These are phyloP conservation scores for Phylloscopus trochilus DNA, from an alignment of 2,113 vertebrate genomes.

Conservation along the genomic window DNA sequence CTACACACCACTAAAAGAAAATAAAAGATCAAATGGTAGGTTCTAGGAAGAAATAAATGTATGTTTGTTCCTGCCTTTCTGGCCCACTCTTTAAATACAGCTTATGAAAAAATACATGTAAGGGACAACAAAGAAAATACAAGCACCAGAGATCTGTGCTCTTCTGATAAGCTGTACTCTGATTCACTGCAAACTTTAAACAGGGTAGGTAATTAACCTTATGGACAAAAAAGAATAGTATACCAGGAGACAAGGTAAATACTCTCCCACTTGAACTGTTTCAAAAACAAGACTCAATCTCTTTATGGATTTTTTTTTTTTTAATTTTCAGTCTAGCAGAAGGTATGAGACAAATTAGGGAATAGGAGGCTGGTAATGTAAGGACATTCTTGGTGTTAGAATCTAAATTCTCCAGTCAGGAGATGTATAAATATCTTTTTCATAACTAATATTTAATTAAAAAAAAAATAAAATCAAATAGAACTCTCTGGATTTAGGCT, in stretches of 20 bases:
- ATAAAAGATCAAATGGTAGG: slow-evolving; percentile 48
- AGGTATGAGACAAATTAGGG: background rate
- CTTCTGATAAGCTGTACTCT: slow-evolving; percentile 24
- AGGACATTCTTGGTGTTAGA: fast-evolving
- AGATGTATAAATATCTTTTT: background rate
- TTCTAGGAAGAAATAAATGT: slow-evolving; percentile 24
- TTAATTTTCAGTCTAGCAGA: background rate
- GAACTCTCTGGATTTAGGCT: background rate
- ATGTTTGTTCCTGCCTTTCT: slow-evolving; percentile 48
- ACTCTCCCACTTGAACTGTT: background rate
- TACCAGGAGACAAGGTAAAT: background rate
- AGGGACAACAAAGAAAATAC: background rate
- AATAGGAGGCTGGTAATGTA: background rate
- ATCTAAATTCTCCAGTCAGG: background rate
- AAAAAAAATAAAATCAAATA: background rate
- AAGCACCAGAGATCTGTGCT: slow-evolving; percentile 18
- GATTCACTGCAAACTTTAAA: slow-evolving; percentile 8
- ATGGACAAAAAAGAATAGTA: background rate
- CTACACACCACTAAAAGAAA: slow-evolving; percentile 11
- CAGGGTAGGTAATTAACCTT: background rate
- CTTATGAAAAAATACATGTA: background rate
- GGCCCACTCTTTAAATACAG: background rate
- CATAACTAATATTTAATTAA: background rate
- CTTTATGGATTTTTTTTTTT: background rate
- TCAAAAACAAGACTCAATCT: background rate